Conservation (phyloP, 2,113 vertebrate genomes). For the Cephalophus harveyi region DNA sequence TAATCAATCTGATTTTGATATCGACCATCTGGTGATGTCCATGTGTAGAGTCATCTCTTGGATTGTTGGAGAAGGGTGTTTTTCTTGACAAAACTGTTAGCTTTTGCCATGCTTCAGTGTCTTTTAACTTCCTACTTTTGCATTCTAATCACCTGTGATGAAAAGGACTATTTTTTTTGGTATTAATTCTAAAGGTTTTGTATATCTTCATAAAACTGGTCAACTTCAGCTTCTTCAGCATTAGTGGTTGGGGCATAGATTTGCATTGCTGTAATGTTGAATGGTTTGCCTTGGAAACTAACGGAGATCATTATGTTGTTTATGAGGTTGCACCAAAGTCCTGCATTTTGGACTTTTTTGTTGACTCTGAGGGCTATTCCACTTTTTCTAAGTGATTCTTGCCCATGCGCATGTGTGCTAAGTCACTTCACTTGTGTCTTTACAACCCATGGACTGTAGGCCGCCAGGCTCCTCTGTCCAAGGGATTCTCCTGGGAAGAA, state of each 20-base stretch:
- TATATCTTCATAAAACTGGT: background rate
- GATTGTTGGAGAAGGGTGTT: background rate
- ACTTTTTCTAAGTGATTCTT: background rate
- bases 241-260: background rate
- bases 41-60: background rate
- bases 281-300: background rate
- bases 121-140: background rate
- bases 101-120: background rate
- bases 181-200: background rate
- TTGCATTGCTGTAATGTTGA: background rate
- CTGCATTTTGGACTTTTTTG: background rate
- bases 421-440: background rate
- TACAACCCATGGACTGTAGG: background rate
- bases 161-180: background rate
- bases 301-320: background rate
- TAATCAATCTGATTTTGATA: background rate
- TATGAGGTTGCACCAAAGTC: background rate
- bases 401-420: background rate
- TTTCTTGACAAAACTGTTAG: background rate
- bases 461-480: fast-evolving
- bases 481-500: background rate
- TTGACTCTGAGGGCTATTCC: background rate
- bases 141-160: background rate
- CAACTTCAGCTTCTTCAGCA: background rate
- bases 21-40: background rate